Base-by-base conservation (phyloP, 2,888 invertebrate genomes). In the Clostera curtula region DNA sequence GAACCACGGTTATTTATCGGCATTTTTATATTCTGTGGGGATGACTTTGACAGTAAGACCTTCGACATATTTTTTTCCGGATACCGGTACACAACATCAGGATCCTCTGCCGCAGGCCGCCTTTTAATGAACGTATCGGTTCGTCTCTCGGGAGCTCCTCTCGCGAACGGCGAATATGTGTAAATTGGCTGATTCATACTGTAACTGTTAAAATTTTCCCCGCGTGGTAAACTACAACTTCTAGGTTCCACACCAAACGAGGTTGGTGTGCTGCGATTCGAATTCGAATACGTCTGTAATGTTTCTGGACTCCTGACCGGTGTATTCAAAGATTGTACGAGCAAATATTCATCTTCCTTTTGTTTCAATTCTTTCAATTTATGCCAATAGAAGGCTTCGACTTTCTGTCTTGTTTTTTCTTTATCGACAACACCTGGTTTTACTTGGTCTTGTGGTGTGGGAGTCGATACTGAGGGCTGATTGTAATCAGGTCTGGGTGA, bases 361-460 rank as follows among this genome's bases (percentile, higher is more conserved):
- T 87, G 76, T 49, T 88, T 89, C 32, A 87, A 58, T 58, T 87
- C 87, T 53, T 88, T 88, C 28, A 90, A 63, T 53, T 89, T 88
- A 43, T 89, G 88, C 90, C 90, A 90, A 40, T 89, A 90, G 47
- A 88, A 89, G 0, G 88, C 89, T 56, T 90, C 90, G 0, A 88
- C 85, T 53, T 82, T 86, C 49, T 85, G 85, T 6, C 87, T 64
- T 18, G 87, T 86, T 47, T 84, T 85, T 40, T 85, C 82, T 60
- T 86, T 87, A 34, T 84, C 80, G 5, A 38, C 39, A 7, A 51
- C 48, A 16, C 59, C 51, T 4, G 49, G 47, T 29, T 42, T 44
- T n/a, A 23, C 4, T 31, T 38, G 51, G 12, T 47, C 36, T 7
- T 39, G 42, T 5, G 35, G 26, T 3, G 43, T 43, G 2, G 58